phyloP scores from a whole-genome alignment of 2,113 vertebrate genomes.

The Carettochelys insculpta region DNA sequence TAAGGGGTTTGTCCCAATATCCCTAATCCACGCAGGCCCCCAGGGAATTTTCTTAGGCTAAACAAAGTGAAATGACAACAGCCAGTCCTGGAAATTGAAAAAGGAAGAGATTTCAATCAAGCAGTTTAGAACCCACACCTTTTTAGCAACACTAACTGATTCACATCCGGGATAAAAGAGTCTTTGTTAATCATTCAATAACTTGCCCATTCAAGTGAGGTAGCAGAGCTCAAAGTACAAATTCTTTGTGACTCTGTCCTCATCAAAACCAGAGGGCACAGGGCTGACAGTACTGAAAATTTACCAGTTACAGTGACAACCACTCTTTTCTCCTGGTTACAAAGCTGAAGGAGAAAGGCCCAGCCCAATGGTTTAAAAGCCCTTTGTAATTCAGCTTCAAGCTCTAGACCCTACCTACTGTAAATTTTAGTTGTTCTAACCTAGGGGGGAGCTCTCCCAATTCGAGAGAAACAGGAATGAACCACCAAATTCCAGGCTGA shows the following conservation, averaged over 20 bases:
- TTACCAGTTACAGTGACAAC: neutral
- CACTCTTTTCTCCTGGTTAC: neutral
- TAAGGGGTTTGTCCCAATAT: neutral
- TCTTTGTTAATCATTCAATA: neutral
- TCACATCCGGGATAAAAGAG: neutral
- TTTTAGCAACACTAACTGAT: neutral
- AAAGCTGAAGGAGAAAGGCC: neutral
- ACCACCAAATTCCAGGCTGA: neutral
- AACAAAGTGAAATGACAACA: neutral
- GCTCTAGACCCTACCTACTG: neutral
- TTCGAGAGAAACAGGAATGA: neutral
- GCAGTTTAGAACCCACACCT: neutral
- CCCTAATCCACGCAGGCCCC: neutral
- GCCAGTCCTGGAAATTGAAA: neutral
- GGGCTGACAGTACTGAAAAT: neutral
- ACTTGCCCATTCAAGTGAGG: neutral
- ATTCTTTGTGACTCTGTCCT: neutral
- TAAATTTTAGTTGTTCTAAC: neutral
- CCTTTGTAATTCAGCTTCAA: neutral
- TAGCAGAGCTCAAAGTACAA: neutral
- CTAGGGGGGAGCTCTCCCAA: neutral
- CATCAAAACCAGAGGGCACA: neutral
- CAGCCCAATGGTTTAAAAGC: neutral
- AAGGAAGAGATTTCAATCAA: neutral
- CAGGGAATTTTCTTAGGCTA: neutral